A percentile compares a stretch with the other conserved stretches of the same genome.
Conservation (phyloP, 1,140 invertebrate species). For the Aethina tumida region DNA sequence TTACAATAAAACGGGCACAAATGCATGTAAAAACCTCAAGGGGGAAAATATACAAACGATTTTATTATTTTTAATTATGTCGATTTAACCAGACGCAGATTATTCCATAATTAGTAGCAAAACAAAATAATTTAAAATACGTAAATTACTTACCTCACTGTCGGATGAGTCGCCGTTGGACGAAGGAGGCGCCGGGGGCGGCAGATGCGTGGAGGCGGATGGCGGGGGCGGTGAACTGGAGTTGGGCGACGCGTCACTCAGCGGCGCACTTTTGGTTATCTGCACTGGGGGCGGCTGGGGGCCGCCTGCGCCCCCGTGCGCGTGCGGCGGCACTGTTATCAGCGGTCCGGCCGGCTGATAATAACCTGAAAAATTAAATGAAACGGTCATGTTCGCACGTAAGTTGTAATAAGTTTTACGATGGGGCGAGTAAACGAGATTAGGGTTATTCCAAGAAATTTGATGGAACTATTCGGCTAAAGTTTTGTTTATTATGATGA, state of each 20-base stretch:
- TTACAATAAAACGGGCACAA: too few species aligned
- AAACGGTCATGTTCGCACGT: background rate
- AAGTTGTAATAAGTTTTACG: background rate
- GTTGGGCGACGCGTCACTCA: conserved; percentile 37
- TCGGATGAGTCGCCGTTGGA: conserved; percentile 37
- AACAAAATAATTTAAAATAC: too few species aligned
- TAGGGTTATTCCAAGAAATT: too few species aligned
- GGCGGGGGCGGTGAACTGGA: conserved; percentile 35
- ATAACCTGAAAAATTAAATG: conserved; percentile 54
- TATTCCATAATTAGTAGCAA: too few species aligned
- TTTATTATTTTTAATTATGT: too few species aligned
- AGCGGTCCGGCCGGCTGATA: conserved; percentile 80
- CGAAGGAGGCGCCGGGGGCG: conserved; percentile 23
- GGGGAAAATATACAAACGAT: too few species aligned
- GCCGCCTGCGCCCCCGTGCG: conserved; percentile 39
- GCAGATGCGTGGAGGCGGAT: conserved; percentile 24
- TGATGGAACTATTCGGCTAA: too few species aligned
- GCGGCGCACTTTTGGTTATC: conserved; percentile 28
- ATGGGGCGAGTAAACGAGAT: too few species aligned
- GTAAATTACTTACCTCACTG: conserved; percentile 32
- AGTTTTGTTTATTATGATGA: too few species aligned
- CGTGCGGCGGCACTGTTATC: conserved; percentile 54
- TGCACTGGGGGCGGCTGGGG: conserved; percentile 34
- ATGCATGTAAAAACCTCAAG: too few species aligned
- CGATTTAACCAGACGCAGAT: too few species aligned